These are phyloP conservation scores for Drosophila rubida DNA, from an alignment of 2,888 invertebrate genomes.

Conservation along the genomic window DNA sequence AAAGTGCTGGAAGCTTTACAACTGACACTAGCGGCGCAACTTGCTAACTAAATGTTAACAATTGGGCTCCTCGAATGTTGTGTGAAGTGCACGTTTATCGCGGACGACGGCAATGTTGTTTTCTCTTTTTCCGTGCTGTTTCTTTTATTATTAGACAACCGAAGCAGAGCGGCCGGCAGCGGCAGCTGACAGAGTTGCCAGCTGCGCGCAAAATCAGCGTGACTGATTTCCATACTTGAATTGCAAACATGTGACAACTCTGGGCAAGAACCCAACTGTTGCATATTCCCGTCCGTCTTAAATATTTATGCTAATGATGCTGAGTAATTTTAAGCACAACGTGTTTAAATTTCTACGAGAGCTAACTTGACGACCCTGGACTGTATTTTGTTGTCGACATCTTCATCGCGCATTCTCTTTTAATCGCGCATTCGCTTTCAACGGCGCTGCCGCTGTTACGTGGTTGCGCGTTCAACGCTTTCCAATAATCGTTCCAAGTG, in stretches of 20 bases:
- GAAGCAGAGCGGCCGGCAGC: constrained; percentile 32
- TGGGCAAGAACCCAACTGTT: constrained; percentile 54
- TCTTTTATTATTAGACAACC: constrained; percentile 21
- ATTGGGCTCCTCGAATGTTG: constrained; percentile 7
- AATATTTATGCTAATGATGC: constrained; percentile 36
- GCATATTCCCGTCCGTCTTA: constrained; percentile 30
- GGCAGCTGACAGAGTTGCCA: constrained; percentile 62
- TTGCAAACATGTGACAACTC: constrained; percentile 32
- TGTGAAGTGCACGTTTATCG: constrained; percentile 39
- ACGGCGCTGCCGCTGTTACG: constrained; percentile 66
- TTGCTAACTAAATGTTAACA: constrained; percentile 27
- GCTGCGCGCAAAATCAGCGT: not conserved
- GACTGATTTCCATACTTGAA: not conserved
- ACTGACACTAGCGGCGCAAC: constrained; percentile 25
- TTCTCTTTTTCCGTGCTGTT: constrained; percentile 13
- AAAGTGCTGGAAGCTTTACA: constrained; percentile 8
- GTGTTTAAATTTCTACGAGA: not conserved
- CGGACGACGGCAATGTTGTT: not conserved
- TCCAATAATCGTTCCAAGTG: constrained; percentile 53
- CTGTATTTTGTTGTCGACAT: constrained; percentile 6
- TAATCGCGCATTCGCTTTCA: constrained; percentile 55
- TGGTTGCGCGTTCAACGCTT: constrained; percentile 48
- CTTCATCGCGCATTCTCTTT: constrained; percentile 36
- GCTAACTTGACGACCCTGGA: constrained; percentile 40
- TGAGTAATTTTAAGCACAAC: constrained; percentile 12